Evolutionary conservation across 2,888 invertebrate species (phyloP).

Genomic region (Leucoma salicis): DNA sequence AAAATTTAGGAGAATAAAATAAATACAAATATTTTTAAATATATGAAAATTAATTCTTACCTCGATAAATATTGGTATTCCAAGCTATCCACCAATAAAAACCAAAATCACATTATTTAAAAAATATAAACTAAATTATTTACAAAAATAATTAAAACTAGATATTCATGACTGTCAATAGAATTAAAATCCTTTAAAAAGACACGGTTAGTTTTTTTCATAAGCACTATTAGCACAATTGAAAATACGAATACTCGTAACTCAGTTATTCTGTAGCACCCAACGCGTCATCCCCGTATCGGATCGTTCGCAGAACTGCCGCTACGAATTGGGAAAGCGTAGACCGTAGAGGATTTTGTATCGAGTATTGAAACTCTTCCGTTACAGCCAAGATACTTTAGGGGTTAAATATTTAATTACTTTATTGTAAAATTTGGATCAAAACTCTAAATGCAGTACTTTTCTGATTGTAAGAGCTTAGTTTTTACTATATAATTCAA

Average conservation of each 20-base stretch:
- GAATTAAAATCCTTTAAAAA: slow-evolving; percentile 23
- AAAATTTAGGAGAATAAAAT: too few relatives aligned
- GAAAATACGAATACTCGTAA: slow-evolving; percentile 25
- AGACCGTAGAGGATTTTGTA: neutral
- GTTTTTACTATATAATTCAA: too few relatives aligned
- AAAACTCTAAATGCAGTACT: too few relatives aligned
- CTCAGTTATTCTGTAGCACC: slow-evolving; percentile 3
- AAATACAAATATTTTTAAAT: too few relatives aligned
- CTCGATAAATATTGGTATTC: slow-evolving; percentile 22
- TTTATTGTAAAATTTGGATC: too few relatives aligned
- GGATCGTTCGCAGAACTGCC: slow-evolving; percentile 9
- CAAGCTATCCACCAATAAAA: slow-evolving; percentile 5
- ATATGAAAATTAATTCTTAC: too few relatives aligned
- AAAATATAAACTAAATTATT: neutral
- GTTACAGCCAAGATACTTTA: too few relatives aligned
- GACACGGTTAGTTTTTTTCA: slow-evolving; percentile 22
- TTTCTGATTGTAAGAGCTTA: too few relatives aligned
- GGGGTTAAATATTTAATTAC: too few relatives aligned
- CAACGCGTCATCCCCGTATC: slow-evolving; percentile 27
- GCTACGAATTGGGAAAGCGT: neutral
- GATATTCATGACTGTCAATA: too few relatives aligned
- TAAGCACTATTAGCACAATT: slow-evolving; percentile 7
- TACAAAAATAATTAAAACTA: neutral
- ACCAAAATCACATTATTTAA: neutral
- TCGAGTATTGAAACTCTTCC: too few relatives aligned